Evolutionary conservation across 2,888 invertebrate genomes (phyloP), one percentile per base, ranked within the genome.

Genomic region (Cephus spinipes): DNA sequence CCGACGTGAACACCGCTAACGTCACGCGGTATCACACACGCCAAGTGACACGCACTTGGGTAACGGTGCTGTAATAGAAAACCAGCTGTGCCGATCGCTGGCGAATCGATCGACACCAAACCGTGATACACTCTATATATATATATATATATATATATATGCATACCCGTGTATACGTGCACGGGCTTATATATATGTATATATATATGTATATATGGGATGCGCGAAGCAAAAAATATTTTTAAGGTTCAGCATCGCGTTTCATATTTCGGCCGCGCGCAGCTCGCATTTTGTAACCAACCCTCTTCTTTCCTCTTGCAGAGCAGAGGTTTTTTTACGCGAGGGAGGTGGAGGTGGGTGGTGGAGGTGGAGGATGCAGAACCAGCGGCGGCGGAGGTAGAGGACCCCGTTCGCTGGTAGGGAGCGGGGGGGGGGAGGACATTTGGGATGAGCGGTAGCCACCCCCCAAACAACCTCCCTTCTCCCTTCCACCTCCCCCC

Each of bases 71-170:
- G 73, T 76, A 55, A 79, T 80, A 79, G 80, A 82, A 81, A 84
- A 84, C 84, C 84, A 85, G 84, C 84, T 85, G 84, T 81, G 80
- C 85, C 80, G 81, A 85, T 85, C 84, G 83, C 84, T 68, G 79
- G 73, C 73, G 71, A 74, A 78, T 77, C 80, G 81, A 83, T 84
- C 79, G 83, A 83, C 81, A 77, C 75, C 75, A 73, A 77, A 77
- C 79, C 84, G 55, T 23, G 55, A 55, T 55, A 55, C 55, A 9
- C 23, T 55, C 0, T 55, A 2, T 68, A 33, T 75, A 33, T 68
- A 15, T 12, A 12, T 4, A 6, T 12, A 68, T 55, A 2, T 68
- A 33, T 75, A 33, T 68, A 15, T 12, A 12, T 4, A 6, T 12
- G 30, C 30, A 0, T 30, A 30, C 30, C 2, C 31, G 71, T 23